Percentiles rank a stretch among this genome's conserved stretches.
Evolutionary conservation across 2,888 invertebrate genomes (phyloP).

Genomic region (Tetanocera ferruginea): DNA sequence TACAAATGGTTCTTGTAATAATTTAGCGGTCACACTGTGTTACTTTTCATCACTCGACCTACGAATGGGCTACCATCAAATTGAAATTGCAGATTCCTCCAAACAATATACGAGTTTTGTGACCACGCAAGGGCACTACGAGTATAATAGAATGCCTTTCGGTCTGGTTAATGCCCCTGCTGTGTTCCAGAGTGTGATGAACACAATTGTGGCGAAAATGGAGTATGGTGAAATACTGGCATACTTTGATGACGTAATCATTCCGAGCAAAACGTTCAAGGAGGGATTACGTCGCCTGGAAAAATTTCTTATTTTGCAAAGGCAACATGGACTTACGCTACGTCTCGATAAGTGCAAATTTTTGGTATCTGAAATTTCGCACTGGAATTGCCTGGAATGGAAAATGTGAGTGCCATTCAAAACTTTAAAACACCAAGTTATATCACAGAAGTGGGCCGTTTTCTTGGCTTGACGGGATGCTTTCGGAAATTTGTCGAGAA

Average conservation of each 20-base stretch:
- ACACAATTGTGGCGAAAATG: background rate
- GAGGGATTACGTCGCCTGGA: no score
- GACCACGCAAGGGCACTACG: background rate
- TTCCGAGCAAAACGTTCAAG: no score
- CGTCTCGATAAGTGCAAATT: constrained; percentile 37
- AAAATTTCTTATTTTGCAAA: no score
- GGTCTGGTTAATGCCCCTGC: no score
- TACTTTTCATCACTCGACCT: constrained; percentile 10
- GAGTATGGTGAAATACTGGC: background rate
- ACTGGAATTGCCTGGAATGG: background rate
- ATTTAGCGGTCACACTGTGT: no score
- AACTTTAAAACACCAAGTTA: constrained; percentile 10
- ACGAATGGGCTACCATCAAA: constrained; percentile 47
- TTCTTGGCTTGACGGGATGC: constrained; percentile 44
- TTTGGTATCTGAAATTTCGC: background rate
- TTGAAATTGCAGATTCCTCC: constrained; percentile 37
- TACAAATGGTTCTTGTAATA: no score
- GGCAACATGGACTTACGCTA: constrained; percentile 31
- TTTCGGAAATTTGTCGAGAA: constrained; percentile 44
- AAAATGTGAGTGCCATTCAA: background rate
- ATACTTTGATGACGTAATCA: background rate
- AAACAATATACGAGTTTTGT: constrained; percentile 15
- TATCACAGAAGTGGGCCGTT: constrained; percentile 8
- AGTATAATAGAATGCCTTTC: background rate
- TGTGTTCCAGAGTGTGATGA: no score